These are phyloP conservation scores for Drosophila tanythrix DNA, from an alignment of 2,888 invertebrate species.

Conservation along the genomic window DNA sequence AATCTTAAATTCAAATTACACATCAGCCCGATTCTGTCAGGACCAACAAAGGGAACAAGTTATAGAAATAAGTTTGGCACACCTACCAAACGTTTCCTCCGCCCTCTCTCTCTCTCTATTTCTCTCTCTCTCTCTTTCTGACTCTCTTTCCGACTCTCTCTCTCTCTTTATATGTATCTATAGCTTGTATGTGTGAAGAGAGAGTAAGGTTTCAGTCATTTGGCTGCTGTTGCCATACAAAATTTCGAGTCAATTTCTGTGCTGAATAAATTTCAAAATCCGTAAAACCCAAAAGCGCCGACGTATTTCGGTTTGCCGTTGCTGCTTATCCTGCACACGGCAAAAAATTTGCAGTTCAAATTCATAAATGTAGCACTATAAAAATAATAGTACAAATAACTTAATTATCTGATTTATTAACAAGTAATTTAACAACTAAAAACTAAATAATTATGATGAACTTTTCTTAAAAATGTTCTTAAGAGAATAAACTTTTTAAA, in stretches of 20 bases:
- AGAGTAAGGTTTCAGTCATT: slow-evolving; percentile 55
- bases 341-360: background rate
- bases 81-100: slow-evolving; percentile 16
- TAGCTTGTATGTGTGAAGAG: slow-evolving; percentile 22
- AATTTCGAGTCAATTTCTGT: slow-evolving; percentile 74
- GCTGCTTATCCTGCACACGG: slow-evolving; percentile 29
- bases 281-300: slow-evolving; percentile 69
- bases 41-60: slow-evolving; percentile 68
- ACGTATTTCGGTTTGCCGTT: slow-evolving; percentile 62
- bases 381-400: background rate
- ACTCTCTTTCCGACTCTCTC: background rate
- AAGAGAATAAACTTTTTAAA: background rate
- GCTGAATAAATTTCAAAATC: slow-evolving; percentile 75
- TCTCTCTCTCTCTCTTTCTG: slow-evolving; percentile 5
- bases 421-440: background rate
- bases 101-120: background rate
- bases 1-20: slow-evolving; percentile 82
- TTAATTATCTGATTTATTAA: background rate
- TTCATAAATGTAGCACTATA: background rate
- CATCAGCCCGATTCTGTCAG: slow-evolving; percentile 72
- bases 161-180: background rate
- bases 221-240: slow-evolving; percentile 36
- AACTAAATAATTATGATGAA: background rate
- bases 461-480: background rate
- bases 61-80: slow-evolving; percentile 69